Conservation (phyloP, 2,888 invertebrate species). For the Urechis unicinctus region DNA sequence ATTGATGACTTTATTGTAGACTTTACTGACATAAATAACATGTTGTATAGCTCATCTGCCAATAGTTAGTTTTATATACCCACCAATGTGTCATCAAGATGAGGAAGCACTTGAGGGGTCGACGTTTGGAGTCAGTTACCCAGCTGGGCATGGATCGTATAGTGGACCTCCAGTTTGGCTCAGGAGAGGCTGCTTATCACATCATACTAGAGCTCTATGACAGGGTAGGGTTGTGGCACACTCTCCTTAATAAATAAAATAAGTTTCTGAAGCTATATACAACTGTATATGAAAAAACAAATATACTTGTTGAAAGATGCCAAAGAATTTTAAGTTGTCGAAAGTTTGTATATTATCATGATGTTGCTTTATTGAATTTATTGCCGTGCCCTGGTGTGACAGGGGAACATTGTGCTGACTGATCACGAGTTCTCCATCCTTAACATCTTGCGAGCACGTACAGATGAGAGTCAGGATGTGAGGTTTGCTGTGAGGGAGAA, state of each 20-base stretch:
- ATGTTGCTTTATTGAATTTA: too few relatives aligned
- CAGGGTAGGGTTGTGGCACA: slow-evolving; percentile 49
- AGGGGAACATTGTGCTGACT: slow-evolving; percentile 91
- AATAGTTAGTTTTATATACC: slow-evolving; percentile 30
- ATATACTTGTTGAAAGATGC: too few relatives aligned
- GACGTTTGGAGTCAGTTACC: slow-evolving; percentile 75
- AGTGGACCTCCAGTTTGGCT: slow-evolving; percentile 90
- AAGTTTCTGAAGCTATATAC: too few relatives aligned
- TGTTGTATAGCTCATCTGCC: neutral
- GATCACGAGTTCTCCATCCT: slow-evolving; percentile 84
- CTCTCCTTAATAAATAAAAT: too few relatives aligned
- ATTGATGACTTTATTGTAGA: neutral
- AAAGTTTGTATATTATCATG: too few relatives aligned
- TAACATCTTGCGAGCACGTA: slow-evolving; percentile 83
- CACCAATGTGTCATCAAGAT: too few relatives aligned
- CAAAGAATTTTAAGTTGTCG: too few relatives aligned
- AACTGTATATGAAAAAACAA: too few relatives aligned
- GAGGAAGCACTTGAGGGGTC: slow-evolving; percentile 92
- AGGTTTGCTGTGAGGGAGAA: slow-evolving; percentile 88
- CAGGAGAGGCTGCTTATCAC: slow-evolving; percentile 85
- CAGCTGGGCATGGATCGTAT: slow-evolving; percentile 92
- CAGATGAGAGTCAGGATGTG: slow-evolving; percentile 73
- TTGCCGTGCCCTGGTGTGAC: too few relatives aligned
- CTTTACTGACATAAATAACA: neutral
- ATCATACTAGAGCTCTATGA: slow-evolving; percentile 92